Evolutionary conservation across 2,888 invertebrate genomes (phyloP), one percentile per base, ranked within the genome.

Genomic region (Blera fallax): DNA sequence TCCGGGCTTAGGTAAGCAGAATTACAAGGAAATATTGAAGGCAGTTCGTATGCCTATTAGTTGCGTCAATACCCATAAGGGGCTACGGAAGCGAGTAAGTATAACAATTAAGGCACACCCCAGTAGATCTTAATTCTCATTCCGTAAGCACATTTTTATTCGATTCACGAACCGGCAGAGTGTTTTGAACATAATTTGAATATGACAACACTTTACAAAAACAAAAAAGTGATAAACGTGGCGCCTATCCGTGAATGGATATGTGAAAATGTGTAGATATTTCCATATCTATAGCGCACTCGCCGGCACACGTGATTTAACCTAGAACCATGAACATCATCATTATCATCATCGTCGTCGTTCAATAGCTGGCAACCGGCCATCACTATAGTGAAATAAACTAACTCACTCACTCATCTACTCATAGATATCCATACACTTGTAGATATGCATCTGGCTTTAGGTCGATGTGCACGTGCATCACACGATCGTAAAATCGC

Each of bases 401-500:
- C 54, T 64, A 52, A 21, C 18, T 62, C 40, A 52, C 52, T 73
- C 27, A 14, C 29, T 14, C 34, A 50, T 32, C 43, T 16, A 40
- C 37, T 7, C 29, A 29, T n/a, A n/a, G n/a, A 16, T 34, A 67
- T 27, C 6, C 1, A 52, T 21, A 67, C n/a, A 16, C 10, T 2
- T 37, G 27, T 45, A 24, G 5, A 37, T 48, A 58, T 27, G 18
- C 16, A 16, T 40, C 54, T 32, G 29, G 21, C 60, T 62, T 54
- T 62, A 16, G 48, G 45, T 48, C 21, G 37, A 40, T 14, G 18
- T 70, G 64, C 79, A 79, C 79, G 72, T 79, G 79, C 72, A 72
- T 27, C 34, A 56, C 79, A 72, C 79, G 79, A 79, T 79, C 79
- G 72, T 79, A 72, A 79, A 79, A 64, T 72, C 72, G 65, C 72